These are phyloP conservation scores for Bombus ignitus DNA, from an alignment of 1,140 invertebrate species.

Conservation along the genomic window DNA sequence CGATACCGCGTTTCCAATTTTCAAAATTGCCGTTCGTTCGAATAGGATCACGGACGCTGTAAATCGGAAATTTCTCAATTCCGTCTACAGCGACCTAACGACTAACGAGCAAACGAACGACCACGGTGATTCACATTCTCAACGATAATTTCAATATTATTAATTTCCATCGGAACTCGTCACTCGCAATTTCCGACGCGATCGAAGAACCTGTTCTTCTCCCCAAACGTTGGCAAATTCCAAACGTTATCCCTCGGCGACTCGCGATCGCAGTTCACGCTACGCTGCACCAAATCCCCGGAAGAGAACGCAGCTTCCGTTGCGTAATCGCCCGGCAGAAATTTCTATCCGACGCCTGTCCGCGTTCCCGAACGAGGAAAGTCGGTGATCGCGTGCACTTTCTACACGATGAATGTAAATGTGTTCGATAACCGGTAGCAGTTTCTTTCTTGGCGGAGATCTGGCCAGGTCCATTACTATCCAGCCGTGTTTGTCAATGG, in stretches of 20 bases:
- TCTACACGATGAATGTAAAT: constrained; percentile 23
- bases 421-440: constrained; percentile 32
- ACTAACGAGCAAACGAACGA: too few species aligned
- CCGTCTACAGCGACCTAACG: too few species aligned
- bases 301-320: constrained; percentile 6
- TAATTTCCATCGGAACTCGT: neutral
- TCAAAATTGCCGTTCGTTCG: too few species aligned
- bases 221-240: neutral
- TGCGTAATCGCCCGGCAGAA: constrained; percentile 11
- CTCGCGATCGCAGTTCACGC: neutral
- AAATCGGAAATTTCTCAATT: too few species aligned
- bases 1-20: neutral
- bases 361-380: neutral
- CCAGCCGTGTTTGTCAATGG: constrained; percentile 46
- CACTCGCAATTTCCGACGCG: neutral
- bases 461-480: neutral
- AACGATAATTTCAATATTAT: too few species aligned
- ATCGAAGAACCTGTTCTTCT: neutral
- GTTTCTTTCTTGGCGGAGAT: constrained; percentile 16
- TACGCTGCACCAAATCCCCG: neutral
- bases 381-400: constrained; percentile 27
- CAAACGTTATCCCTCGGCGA: neutral
- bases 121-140: too few species aligned
- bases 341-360: neutral
- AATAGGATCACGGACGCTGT: too few species aligned